Evolutionary conservation across 2,113 vertebrate species (phyloP), one percentile per base, ranked within the genome.

Genomic region (Scomber scombrus): DNA sequence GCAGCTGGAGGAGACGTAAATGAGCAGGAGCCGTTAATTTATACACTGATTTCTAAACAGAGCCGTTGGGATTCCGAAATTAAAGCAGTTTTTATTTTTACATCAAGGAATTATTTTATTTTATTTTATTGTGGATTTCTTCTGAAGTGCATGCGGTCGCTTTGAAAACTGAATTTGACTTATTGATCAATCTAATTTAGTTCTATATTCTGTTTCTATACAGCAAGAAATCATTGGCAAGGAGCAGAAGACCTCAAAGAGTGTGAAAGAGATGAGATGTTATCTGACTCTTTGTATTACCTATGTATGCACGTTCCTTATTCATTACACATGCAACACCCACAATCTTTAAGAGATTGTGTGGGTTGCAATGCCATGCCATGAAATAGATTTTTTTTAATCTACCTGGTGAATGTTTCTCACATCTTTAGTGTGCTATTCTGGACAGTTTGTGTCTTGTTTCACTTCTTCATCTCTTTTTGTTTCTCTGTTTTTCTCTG

Each of bases 11-110:
- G 75, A 80, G 57, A 60, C 11, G 14, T 71, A 67, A 75, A 81
- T 15, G 52, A 85, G 65, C 46, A 12, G 47, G 51, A 50, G 34
- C 26, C 54, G 21, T 63, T 87, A 40, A 89, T 90, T 86, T 81
- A 86, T 86, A 71, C 77, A 63, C 15, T 49, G 71, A 76, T 71
- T 81, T 71, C 56, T 60, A 52, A 45, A 21, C 23, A 49, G 74
- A 85, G 68, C 74, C 66, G 75, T 64, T 79, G 81, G 57, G 76
- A 80, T n/a, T 62, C 23, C 11, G 11, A 63, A 73, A 73, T 40
- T 71, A 71, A 60, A 77, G 34, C 21, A 0, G 16, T 56, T 72
- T 34, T 62, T 16, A 9, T 12, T 74, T 50, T 46, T 26, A 34
- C 52, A 13, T 65, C 18, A 55, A 47, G 71, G 8, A 31, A 19